phyloP scores from a whole-genome alignment of 2,888 invertebrate genomes.

The Selenia dentaria region DNA sequence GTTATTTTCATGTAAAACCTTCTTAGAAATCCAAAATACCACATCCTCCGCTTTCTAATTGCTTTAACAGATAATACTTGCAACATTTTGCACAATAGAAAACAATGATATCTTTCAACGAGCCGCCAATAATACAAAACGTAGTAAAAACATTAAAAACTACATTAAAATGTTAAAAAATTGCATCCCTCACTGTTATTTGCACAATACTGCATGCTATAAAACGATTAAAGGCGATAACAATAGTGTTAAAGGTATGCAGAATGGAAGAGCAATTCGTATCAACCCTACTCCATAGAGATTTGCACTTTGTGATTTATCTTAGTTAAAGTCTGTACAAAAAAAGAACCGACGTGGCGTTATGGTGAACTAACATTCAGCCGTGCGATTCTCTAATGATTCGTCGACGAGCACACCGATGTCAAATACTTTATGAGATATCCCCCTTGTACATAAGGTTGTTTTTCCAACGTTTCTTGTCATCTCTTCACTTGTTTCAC shows the following conservation, averaged over 20 bases:
- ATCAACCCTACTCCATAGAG: conserved; percentile 13
- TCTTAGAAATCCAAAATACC: conserved; percentile 38
- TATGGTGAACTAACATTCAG: no score
- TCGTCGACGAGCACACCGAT: no score
- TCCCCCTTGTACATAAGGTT: no score
- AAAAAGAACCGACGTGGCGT: no score
- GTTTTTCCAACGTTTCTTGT: no score
- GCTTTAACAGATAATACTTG: conserved; percentile 49
- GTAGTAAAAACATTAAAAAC: conserved; percentile 41
- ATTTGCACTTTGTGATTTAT: conserved; percentile 17
- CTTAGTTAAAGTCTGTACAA: no score
- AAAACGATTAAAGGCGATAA: conserved; percentile 42
- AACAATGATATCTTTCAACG: conserved; percentile 36
- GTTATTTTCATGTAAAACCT: conserved; percentile 13
- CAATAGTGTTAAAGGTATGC: conserved; percentile 33
- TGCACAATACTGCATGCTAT: conserved; percentile 47
- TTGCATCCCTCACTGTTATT: conserved; percentile 38
- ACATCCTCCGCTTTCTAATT: conserved; percentile 55
- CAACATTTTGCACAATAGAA: conserved; percentile 52
- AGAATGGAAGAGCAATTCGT: conserved; percentile 10
- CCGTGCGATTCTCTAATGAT: no score
- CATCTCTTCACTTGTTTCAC: no score
- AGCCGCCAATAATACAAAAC: conserved; percentile 33
- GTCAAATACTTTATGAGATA: no score
- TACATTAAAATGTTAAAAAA: conserved; percentile 27